Percentiles rank a stretch among this genome's conserved stretches.
phyloP scores from a whole-genome alignment of 2,888 invertebrate species.

The Mesodorylaimus sp. region DNA sequence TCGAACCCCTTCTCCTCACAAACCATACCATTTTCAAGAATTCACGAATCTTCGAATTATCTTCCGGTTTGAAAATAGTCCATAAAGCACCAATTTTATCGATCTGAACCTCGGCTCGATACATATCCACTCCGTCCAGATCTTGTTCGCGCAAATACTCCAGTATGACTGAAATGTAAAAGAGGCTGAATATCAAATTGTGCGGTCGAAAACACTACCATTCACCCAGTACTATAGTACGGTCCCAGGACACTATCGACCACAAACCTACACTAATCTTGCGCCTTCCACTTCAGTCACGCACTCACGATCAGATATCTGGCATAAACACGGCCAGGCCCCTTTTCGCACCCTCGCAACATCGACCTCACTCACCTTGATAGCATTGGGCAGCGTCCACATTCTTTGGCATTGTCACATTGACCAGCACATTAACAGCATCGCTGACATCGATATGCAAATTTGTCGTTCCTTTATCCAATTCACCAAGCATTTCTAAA shows the following conservation, averaged over 20 bases:
- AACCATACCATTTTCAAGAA: slow-evolving; percentile 9
- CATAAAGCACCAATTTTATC: slow-evolving; percentile 13
- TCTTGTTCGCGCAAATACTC: not conserved
- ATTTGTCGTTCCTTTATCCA: slow-evolving; percentile 77
- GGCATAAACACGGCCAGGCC: too few relatives aligned
- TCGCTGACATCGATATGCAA: slow-evolving; percentile 89
- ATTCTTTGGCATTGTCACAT: slow-evolving; percentile 71
- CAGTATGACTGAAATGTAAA: not conserved
- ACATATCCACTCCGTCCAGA: not conserved
- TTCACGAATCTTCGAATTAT: slow-evolving; percentile 8
- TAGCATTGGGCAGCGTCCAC: not conserved
- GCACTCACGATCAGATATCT: too few relatives aligned
- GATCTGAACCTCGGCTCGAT: not conserved
- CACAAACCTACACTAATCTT: too few relatives aligned
- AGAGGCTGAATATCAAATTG: too few relatives aligned
- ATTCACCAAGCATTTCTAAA: slow-evolving; percentile 22
- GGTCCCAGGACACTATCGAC: too few relatives aligned
- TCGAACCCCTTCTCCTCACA: too few relatives aligned
- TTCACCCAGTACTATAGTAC: too few relatives aligned
- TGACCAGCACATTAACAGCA: slow-evolving; percentile 90
- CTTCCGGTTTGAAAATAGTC: slow-evolving; percentile 13
- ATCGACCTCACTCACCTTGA: too few relatives aligned
- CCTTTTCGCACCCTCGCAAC: too few relatives aligned
- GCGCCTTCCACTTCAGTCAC: too few relatives aligned
- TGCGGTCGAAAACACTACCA: too few relatives aligned